phyloP scores from a whole-genome alignment of 2,797 vertebrate genomes.

The Hybognathus amarus region DNA sequence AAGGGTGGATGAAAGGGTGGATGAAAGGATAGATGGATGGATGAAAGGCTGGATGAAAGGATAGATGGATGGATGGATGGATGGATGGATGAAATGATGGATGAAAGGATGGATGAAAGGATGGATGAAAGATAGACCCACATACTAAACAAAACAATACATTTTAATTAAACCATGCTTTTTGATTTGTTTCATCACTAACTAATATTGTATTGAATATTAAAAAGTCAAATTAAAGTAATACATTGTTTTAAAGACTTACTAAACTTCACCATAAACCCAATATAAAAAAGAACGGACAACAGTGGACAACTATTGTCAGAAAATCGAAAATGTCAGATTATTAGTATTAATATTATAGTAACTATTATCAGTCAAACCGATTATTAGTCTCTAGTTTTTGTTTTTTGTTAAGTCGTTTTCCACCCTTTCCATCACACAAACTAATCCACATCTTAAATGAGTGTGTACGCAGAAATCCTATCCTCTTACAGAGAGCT shows the following conservation, averaged over 20 bases:
- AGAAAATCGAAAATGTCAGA: no score
- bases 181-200: neutral
- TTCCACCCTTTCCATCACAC: neutral
- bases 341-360: no score
- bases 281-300: neutral
- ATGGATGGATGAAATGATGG: no score
- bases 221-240: neutral
- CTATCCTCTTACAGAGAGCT: constrained; percentile 13
- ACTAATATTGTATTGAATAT: neutral
- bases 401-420: neutral
- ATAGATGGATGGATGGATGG: no score
- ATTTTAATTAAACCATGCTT: neutral
- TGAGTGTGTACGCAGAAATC: neutral
- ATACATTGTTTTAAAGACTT: neutral
- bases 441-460: neutral
- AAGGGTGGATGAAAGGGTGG: no score
- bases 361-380: neutral
- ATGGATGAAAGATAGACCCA: no score
- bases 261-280: neutral
- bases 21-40: no score
- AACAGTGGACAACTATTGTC: neutral
- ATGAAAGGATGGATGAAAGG: no score
- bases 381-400: neutral
- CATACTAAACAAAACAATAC: no score
- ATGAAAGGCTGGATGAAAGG: no score